Base-by-base conservation (phyloP, 1,140 invertebrate species). In the Achroia grisella region DNA sequence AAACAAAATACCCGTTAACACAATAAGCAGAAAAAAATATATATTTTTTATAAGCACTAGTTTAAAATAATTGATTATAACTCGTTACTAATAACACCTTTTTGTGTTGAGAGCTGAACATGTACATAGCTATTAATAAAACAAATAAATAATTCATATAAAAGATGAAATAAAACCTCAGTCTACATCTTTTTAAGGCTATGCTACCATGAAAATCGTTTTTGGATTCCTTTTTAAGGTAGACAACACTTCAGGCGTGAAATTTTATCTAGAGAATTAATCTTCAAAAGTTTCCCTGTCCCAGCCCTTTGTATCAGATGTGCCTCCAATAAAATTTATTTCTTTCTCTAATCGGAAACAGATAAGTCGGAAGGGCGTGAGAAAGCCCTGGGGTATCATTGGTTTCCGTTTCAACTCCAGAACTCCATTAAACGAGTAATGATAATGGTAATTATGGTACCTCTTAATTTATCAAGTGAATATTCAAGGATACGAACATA, bases 191-290 rank as follows among this genome's bases (percentile, higher is more conserved):
- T 62, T 13, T 37, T 37, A 63, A 37, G 11, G 61, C 61, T 73
- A 34, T 46, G 40, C 37, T 46, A 53, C 43, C 47, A 52, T 49
- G 58, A 62, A 74, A 72, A 67, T 66, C 60, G 54, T 57, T 23
- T 23, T 23, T 23, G 17, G 17, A 23, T 23, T 53, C 60, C 55
- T 58, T 61, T 39, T 42, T 51, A 67, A 69, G 66, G 57, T 69
- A 79, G 64, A 64, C 53, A 68, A 56, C 40, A 64, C 62, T 68
- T 66, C 62, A 66, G 68, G 54, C 69, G 76, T 75, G 71, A 79
- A 80, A 79, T 83, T 83, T 83, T 83, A 83, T 83, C 79, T 64
- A 52, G 49, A 65, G 71, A 77, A 83, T 80, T 79, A 83, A 80
- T 79, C 76, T 78, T 59, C 31, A 60, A 72, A 71, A 78, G 58